phyloP scores from a whole-genome alignment of 1,140 invertebrate genomes.

The Drosophila subpulchrella region DNA sequence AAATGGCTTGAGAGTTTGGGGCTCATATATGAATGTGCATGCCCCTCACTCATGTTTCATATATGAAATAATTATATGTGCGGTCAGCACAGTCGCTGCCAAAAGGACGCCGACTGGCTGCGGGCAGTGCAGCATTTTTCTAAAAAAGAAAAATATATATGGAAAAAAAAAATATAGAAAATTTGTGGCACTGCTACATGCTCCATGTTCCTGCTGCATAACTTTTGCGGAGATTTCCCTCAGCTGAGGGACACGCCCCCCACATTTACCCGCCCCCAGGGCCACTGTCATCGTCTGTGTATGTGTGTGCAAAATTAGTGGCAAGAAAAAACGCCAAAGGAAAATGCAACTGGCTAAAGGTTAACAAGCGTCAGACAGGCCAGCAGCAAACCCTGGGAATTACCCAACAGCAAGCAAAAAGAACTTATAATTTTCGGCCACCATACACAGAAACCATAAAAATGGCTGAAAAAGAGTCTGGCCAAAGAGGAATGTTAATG shows the following conservation, averaged over 20 bases:
- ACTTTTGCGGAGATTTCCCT: conserved; percentile 78
- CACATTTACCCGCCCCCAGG: neutral
- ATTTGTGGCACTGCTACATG: conserved; percentile 62
- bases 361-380: conserved; percentile 74
- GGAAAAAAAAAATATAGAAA: conserved; percentile 47
- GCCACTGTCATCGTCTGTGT: conserved; percentile 31
- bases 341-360: conserved; percentile 70
- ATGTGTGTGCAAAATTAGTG: conserved; percentile 70
- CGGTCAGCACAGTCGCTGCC: conserved; percentile 57
- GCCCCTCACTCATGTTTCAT: conserved; percentile 67
- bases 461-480: conserved; percentile 17
- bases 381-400: conserved; percentile 44
- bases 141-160: conserved; percentile 23
- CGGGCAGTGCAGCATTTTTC: conserved; percentile 64
- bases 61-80: conserved; percentile 82
- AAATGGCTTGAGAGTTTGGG: conserved; percentile 51
- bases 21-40: neutral
- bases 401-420: conserved; percentile 46
- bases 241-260: conserved; percentile 33
- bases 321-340: conserved; percentile 44
- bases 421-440: conserved; percentile 75
- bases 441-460: conserved; percentile 36
- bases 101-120: conserved; percentile 50
- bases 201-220: conserved; percentile 67
- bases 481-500: conserved; percentile 68